Evolutionary conservation across 2,888 invertebrate species (phyloP).

Genomic region (Diadegma fenestrale): DNA sequence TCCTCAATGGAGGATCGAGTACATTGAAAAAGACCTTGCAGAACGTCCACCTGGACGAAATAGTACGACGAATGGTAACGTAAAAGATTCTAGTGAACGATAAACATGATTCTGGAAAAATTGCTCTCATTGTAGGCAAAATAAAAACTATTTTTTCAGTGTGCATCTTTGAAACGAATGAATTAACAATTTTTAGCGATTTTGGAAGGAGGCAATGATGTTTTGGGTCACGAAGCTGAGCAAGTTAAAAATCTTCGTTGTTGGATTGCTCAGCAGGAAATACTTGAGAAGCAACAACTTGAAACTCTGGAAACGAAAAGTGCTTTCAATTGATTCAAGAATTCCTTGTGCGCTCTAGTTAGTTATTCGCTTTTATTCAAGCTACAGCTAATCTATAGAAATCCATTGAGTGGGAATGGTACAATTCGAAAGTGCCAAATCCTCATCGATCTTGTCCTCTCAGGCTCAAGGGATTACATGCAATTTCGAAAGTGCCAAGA

Average conservation of each 20-base stretch:
- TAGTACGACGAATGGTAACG: background rate
- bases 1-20: background rate
- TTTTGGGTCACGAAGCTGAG: background rate
- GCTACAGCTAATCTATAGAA: background rate
- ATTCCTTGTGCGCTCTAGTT: background rate
- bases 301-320: constrained; percentile 1
- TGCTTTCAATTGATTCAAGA: background rate
- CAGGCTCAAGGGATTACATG: background rate
- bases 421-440: background rate
- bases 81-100: background rate
- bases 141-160: too few relatives aligned
- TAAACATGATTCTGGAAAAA: too few relatives aligned
- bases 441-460: background rate
- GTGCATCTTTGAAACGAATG: too few relatives aligned
- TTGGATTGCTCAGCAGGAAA: background rate
- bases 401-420: background rate
- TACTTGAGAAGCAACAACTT: constrained; percentile 7
- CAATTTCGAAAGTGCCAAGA: background rate
- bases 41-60: background rate
- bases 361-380: background rate
- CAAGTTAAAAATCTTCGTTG: background rate
- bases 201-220: background rate
- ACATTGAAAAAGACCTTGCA: background rate
- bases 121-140: too few relatives aligned
- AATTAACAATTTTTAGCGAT: background rate